Percentiles rank a stretch among this genome's conserved stretches.
Conservation (phyloP, 2,113 vertebrate species). For the Jaculus jaculus region DNA sequence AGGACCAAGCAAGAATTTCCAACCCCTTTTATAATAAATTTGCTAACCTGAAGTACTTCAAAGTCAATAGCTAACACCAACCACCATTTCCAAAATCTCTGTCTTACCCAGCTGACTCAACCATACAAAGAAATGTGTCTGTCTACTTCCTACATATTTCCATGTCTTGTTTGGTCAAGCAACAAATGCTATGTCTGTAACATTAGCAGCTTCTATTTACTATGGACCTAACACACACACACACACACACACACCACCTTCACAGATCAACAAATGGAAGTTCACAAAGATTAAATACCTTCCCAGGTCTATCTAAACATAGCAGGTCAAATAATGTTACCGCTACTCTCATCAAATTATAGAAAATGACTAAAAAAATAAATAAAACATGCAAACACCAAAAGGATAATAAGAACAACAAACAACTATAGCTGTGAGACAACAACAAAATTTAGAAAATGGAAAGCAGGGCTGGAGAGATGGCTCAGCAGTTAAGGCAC, state of each 20-base stretch:
- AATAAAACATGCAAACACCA: neutral
- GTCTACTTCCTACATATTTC: neutral
- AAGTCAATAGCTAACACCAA: constrained; percentile 16
- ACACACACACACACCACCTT: neutral
- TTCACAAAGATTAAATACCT: constrained; percentile 14
- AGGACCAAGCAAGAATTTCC: neutral
- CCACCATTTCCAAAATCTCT: neutral
- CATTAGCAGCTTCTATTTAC: neutral
- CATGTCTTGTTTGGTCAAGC: neutral
- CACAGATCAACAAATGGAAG: neutral
- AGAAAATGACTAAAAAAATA: constrained; percentile 14
- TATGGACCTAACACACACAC: neutral
- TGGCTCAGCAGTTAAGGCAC: too few species aligned
- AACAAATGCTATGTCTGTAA: neutral
- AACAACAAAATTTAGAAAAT: neutral
- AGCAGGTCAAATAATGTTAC: neutral
- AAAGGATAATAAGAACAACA: neutral
- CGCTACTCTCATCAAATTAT: neutral
- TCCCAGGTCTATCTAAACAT: neutral
- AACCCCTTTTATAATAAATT: neutral
- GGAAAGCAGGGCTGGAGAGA: too few species aligned
- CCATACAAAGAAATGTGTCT: neutral
- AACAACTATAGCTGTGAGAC: neutral
- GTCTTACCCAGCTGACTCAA: neutral
- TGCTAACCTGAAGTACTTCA: constrained; percentile 10